phyloP scores from a whole-genome alignment of 2,888 invertebrate species.

The Peribatodes rhomboidaria region DNA sequence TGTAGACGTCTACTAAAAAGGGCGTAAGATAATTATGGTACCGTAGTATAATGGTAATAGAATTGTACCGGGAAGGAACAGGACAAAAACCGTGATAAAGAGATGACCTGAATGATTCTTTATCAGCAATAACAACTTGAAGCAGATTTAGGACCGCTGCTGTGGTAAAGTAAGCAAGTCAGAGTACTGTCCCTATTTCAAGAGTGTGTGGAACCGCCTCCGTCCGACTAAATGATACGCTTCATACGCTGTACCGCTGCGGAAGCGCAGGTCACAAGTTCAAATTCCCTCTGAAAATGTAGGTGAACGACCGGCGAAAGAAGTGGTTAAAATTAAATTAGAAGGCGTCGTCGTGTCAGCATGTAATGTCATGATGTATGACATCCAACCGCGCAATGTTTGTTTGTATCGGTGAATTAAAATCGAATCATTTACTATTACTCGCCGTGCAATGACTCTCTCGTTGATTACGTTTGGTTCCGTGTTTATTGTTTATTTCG shows the following conservation, averaged over 20 bases:
- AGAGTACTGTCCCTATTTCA: constrained; percentile 8
- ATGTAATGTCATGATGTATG: constrained; percentile 45
- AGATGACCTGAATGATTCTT: not conserved
- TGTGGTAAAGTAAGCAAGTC: not conserved
- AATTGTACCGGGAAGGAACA: too few relatives aligned
- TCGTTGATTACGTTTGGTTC: constrained; percentile 32
- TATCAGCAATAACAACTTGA: not conserved
- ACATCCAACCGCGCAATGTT: constrained; percentile 4
- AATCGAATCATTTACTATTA: constrained; percentile 46
- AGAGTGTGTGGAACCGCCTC: constrained; percentile 7
- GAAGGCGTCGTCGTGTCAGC: constrained; percentile 52
- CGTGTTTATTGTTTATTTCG: constrained; percentile 29
- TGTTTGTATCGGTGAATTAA: constrained; percentile 44
- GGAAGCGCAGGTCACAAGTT: constrained; percentile 68
- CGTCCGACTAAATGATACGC: constrained; percentile 29
- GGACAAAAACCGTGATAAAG: too few relatives aligned
- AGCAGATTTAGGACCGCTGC: not conserved
- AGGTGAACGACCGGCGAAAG: constrained; percentile 55
- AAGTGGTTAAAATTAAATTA: constrained; percentile 60
- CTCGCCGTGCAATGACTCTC: constrained; percentile 32
- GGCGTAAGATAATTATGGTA: too few relatives aligned
- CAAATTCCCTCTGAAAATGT: constrained; percentile 61
- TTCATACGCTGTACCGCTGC: constrained; percentile 46
- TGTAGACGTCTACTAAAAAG: not conserved
- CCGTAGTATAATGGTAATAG: too few relatives aligned